Conservation (phyloP, 2,797 vertebrate species). For the Catamblyrhynchus diadema region DNA sequence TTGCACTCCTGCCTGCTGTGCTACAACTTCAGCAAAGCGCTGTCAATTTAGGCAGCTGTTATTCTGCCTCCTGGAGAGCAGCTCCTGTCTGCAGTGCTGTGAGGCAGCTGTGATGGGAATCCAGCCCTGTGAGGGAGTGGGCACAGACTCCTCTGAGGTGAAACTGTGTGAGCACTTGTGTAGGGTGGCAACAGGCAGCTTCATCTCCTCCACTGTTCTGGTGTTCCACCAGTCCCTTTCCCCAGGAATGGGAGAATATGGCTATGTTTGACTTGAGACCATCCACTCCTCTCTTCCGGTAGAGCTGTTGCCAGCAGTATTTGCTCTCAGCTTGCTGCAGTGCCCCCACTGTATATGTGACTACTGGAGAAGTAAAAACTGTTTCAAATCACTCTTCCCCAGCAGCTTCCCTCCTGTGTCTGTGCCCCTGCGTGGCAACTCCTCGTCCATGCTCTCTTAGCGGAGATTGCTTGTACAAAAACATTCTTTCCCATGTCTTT, state of each 20-base stretch:
- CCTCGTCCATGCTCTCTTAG: background rate
- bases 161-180: accelerated
- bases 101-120: background rate
- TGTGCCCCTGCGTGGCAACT: background rate
- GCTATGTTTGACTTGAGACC: background rate
- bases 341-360: background rate
- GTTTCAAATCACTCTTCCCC: background rate
- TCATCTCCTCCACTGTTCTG: background rate
- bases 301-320: background rate
- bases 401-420: background rate
- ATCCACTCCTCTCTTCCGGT: background rate
- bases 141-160: background rate
- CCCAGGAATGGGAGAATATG: background rate
- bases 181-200: background rate
- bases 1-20: background rate
- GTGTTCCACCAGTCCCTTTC: accelerated
- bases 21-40: background rate
- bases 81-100: background rate
- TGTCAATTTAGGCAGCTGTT: background rate
- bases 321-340: background rate
- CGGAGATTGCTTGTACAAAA: background rate
- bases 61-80: background rate
- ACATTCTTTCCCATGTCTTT: background rate
- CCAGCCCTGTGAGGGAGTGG: accelerated
- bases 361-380: background rate